Evolutionary conservation across 2,888 invertebrate genomes (phyloP), one percentile per base, ranked within the genome.

Genomic region (Corbicula japonica): DNA sequence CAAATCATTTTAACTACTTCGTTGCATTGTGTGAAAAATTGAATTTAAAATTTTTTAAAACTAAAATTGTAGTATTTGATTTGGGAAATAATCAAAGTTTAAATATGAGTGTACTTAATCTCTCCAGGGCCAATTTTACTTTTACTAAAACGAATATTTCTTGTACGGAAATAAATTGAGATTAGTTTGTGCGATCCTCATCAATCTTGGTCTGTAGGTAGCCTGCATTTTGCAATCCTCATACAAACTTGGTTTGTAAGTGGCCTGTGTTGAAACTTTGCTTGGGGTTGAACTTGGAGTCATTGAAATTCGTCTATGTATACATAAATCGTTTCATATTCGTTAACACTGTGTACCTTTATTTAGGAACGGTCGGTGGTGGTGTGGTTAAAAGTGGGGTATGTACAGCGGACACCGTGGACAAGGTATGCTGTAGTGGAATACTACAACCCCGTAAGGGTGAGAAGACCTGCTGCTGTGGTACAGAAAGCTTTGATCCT

Each of bases 401-500:
- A 2, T 65, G 65, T 26, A 50, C 2, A 52, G 12, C 4, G 1
- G 38, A 65, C 52, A 65, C 52, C 0, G 12, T 8, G n/a, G 44
- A 41, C 21, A 23, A 68, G 21, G 68, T 56, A 1, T 68, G 68
- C 21, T 68, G 68, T 32, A 56, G 44, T 32, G 68, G 68, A 15
- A 28, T 44, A 12, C 28, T 68, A 32, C 68, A 68, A 32, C 30
- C 41, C 8, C 41, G 68, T 23, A 12, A 18, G 6, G 68, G 34
- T n/a, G 68, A 54, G 44, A 56, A 56, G 23, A 68, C 68, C 1
- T 68, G 68, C 21, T 68, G 68, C 34, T 68, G 68, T 56, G 44
- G 56, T 1, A 44, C 26, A 2, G 38, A 38, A 41, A 68, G 68
- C 32, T 68, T 68, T 56, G 32, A 68, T n/a, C 56, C 54, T n/a